Evolutionary conservation across 2,888 invertebrate species (phyloP).

Genomic region (Chrysolina americana): DNA sequence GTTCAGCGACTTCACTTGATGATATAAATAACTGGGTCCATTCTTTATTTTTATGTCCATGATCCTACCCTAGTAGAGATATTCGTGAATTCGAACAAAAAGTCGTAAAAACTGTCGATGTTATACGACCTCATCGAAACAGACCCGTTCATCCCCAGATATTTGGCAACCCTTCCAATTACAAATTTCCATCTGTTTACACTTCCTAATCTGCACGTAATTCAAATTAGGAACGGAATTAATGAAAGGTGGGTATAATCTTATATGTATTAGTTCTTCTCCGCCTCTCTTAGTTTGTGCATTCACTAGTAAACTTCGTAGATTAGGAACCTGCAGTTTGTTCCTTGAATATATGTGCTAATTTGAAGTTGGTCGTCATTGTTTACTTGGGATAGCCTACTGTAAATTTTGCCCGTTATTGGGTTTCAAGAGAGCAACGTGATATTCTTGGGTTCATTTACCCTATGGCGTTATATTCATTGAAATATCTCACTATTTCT

Average conservation of each 20-base stretch:
- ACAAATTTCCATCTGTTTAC: conserved; percentile 30
- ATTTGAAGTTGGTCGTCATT: conserved; percentile 62
- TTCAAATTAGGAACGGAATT: conserved; percentile 25
- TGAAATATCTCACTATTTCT: too few relatives aligned
- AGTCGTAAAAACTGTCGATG: neutral
- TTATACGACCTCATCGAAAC: conserved; percentile 40
- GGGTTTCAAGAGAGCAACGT: neutral
- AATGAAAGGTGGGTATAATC: conserved; percentile 42
- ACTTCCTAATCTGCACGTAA: conserved; percentile 24
- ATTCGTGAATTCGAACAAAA: neutral
- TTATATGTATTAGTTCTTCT: conserved; percentile 43
- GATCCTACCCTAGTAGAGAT: too few relatives aligned
- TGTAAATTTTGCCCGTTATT: neutral
- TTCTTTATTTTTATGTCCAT: too few relatives aligned
- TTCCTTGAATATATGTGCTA: conserved; percentile 64
- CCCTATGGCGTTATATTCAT: too few relatives aligned
- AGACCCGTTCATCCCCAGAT: neutral
- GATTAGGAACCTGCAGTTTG: conserved; percentile 60
- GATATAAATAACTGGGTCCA: too few relatives aligned
- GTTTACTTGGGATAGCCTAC: conserved; percentile 62
- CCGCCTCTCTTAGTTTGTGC: conserved; percentile 31
- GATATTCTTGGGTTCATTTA: neutral
- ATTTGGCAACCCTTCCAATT: neutral
- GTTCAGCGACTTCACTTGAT: too few relatives aligned
- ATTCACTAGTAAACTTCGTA: conserved; percentile 43